Base-by-base conservation (phyloP, 2,113 vertebrate species). In the Archocentrus centrarchus region DNA sequence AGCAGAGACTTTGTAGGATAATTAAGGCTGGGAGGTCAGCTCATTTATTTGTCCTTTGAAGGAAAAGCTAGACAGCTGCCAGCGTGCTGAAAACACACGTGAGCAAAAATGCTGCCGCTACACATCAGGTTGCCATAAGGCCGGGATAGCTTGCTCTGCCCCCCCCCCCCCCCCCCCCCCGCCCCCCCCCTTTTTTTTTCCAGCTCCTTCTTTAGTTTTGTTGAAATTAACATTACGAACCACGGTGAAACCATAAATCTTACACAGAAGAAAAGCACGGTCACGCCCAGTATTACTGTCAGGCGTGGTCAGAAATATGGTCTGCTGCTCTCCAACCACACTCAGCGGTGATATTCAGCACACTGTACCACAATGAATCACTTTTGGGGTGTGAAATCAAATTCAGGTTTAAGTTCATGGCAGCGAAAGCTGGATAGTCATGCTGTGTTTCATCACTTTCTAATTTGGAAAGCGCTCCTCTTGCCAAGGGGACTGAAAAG, bases 311-410 rank as follows among this genome's bases (percentile, higher is more conserved):
- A 64, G 75, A 86, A 62, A 77, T 75, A 15, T 13, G 53, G 78
- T 50, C 55, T 3, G 20, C 62, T 66, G 53, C 79, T 77, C 77
- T 62, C 37, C 62, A 77, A 63, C 68, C 75, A 59, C 81, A 81
- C 22, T 86, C 53, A 24, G 30, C 68, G 24, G 14, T n/a, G 37
- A 81, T 76, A 50, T 73, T 41, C 59, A 47, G 61, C 58, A 55
- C 81, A 61, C 61, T 66, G 60, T 50, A 63, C 10, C 64, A 82
- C 79, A 87, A 41, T 89, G 66, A 87, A 85, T 92, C 92, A 86
- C 63, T 80, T 85, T 78, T 37, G n/a, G 81, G 66, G 88, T 90
- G 91, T 88, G 88, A 89, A 92, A 89, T 92, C 61, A 88, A 60
- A 89, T 87, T 88, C 84, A 39, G 64, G 86, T 79, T 53, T 1